Evolutionary conservation across 1,140 invertebrate species (phyloP).

Genomic region (Drosophila mauritiana): DNA sequence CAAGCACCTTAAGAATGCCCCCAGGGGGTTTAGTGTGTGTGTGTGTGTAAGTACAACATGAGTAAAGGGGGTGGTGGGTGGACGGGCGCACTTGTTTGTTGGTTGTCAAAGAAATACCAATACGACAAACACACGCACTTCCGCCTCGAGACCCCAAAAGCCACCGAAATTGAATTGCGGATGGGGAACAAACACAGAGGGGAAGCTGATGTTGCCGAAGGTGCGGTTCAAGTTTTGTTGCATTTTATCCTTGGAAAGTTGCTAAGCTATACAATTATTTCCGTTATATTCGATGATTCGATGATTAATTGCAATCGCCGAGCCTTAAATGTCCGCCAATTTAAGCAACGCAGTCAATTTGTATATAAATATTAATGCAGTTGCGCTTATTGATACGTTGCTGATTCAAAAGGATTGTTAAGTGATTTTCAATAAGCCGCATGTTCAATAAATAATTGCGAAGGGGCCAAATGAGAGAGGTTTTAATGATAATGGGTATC

Average conservation of each 20-base stretch:
- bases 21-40: neutral
- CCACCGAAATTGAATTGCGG: neutral
- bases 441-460: neutral
- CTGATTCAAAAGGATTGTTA: neutral
- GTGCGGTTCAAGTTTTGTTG: no score
- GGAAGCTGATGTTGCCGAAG: neutral
- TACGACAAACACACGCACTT: slow-evolving; percentile 61
- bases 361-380: slow-evolving; percentile 8
- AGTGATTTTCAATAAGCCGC: neutral
- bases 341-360: neutral
- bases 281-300: no score
- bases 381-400: neutral
- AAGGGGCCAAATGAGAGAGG: no score
- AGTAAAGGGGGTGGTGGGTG: neutral
- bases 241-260: no score
- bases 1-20: slow-evolving; percentile 27
- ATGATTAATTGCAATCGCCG: no score
- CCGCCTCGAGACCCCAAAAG: slow-evolving; percentile 10
- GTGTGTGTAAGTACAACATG: neutral
- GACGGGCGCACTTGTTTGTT: slow-evolving; percentile 27
- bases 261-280: no score
- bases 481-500: no score
- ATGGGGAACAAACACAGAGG: neutral
- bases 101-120: slow-evolving; percentile 61
- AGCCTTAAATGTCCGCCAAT: neutral